Evolutionary conservation across 2,888 invertebrate genomes (phyloP), one percentile per base, ranked within the genome.

Genomic region (Pollenia angustigena): DNA sequence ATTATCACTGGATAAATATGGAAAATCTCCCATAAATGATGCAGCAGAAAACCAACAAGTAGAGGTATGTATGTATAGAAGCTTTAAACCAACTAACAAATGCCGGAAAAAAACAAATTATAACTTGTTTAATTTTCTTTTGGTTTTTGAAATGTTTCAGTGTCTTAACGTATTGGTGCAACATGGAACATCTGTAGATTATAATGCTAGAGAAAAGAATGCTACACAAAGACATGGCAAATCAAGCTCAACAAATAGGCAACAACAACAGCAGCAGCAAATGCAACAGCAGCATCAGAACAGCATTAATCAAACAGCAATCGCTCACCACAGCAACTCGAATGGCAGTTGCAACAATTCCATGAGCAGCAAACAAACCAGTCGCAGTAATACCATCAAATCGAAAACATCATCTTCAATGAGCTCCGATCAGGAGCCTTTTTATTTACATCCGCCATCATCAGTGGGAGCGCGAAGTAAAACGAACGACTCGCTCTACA

Each of bases 11-110:
- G 98, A 98, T 93, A 96, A 97, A 91, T 97, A 96, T 90, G 97
- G 98, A 83, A 97, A 98, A 93, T 97, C 97, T 91, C 97, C 98
- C 6, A 96, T 98, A 88, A 97, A 98, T 91, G 97, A 97, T 92
- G 98, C 98, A 0, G 97, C 97, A 10, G 97, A 98, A 92, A 97
- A 97, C 91, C 97, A 97, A 92, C 97, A 98, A 91, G 95, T 97
- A 89, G 97, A 98, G 95, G 97, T 97, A 92, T 88, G 97, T 97
- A 92, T 88, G 90, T 83, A 68, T 75, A 80, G 56, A 52, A 68
- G 18, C 46, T 14, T 64, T 11, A 56, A 16, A 62, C 56, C 52
- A 66, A 52, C 23, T 42, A 16, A 23, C 7, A 42, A 23, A 69
- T 64, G 48, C 54, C 56, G 16, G 44, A 32, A 42, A 71, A 60